Evolutionary conservation across 2,888 invertebrate genomes (phyloP).

Genomic region (Harpagoxenus sublaevis): DNA sequence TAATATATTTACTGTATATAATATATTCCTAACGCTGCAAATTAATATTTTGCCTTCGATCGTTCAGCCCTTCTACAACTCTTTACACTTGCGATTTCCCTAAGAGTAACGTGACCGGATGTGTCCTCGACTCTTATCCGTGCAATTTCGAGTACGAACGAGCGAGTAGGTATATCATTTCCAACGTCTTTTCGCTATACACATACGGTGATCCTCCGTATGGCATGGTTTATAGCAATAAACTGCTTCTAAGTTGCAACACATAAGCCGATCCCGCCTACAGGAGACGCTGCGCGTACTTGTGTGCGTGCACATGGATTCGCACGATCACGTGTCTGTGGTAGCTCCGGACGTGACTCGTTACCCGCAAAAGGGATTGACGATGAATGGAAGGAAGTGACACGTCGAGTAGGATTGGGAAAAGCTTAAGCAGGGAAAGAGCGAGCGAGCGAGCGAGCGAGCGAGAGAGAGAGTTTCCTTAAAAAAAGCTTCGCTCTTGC

Average conservation of each 20-base stretch:
- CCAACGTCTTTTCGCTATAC: slow-evolving; percentile 34
- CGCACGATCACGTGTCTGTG: slow-evolving; percentile 59
- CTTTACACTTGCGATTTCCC: background rate
- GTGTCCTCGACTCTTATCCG: background rate
- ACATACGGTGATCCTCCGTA: slow-evolving; percentile 18
- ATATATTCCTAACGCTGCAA: background rate
- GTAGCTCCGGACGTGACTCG: slow-evolving; percentile 78
- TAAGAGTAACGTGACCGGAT: background rate
- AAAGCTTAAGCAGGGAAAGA: slow-evolving; percentile 48
- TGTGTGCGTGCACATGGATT: background rate
- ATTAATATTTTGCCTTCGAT: background rate
- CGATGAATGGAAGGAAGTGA: slow-evolving; percentile 68
- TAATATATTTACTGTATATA: background rate
- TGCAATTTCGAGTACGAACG: background rate
- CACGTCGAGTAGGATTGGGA: slow-evolving; percentile 61
- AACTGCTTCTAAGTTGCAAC: slow-evolving; percentile 78
- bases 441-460: too few species aligned
- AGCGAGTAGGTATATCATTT: background rate
- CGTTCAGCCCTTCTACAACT: background rate
- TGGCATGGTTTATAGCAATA: slow-evolving; percentile 71
- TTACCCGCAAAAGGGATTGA: slow-evolving; percentile 77
- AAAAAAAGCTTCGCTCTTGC: slow-evolving; percentile 12
- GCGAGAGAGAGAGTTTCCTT: background rate
- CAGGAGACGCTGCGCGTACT: slow-evolving; percentile 60
- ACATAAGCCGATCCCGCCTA: slow-evolving; percentile 77